Conservation (phyloP, 2,797 vertebrate genomes). For the Oryzias sinensis region DNA sequence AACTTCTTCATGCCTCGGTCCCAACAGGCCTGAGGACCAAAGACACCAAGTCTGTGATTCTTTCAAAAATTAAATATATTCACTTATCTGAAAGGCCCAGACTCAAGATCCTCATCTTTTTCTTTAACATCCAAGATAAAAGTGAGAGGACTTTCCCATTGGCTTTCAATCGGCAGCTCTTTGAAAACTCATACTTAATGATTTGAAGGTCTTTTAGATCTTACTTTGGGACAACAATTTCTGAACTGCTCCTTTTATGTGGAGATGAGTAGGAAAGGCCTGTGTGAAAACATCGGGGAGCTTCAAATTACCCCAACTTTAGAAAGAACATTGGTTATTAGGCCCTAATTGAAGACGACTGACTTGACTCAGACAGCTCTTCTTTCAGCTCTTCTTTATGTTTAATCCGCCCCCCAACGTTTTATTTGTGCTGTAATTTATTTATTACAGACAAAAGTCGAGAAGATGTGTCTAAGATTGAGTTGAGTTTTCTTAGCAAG, state of each 20-base stretch:
- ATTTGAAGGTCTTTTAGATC: constrained; percentile 82
- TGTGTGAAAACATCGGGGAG: constrained; percentile 77
- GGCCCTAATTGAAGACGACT: constrained; percentile 76
- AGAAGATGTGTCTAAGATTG: constrained; percentile 38
- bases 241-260: constrained; percentile 80
- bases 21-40: constrained; percentile 81
- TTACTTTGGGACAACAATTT: constrained; percentile 84
- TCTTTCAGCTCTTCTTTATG: constrained; percentile 56
- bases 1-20: constrained; percentile 71
- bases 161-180: constrained; percentile 80
- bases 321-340: constrained; percentile 71
- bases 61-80: constrained; percentile 85
- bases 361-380: constrained; percentile 55
- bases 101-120: constrained; percentile 79
- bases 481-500: constrained; percentile 35
- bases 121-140: constrained; percentile 80
- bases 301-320: constrained; percentile 77
- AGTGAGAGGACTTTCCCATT: constrained; percentile 81
- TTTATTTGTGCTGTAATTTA: constrained; percentile 76
- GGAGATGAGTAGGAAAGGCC: constrained; percentile 77
- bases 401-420: constrained; percentile 68
- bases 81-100: constrained; percentile 80
- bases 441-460: constrained; percentile 70
- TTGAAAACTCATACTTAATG: constrained; percentile 82
- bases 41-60: constrained; percentile 80